Conservation (phyloP, 2,113 vertebrate species). For the Cyrtonyx montezumae region DNA sequence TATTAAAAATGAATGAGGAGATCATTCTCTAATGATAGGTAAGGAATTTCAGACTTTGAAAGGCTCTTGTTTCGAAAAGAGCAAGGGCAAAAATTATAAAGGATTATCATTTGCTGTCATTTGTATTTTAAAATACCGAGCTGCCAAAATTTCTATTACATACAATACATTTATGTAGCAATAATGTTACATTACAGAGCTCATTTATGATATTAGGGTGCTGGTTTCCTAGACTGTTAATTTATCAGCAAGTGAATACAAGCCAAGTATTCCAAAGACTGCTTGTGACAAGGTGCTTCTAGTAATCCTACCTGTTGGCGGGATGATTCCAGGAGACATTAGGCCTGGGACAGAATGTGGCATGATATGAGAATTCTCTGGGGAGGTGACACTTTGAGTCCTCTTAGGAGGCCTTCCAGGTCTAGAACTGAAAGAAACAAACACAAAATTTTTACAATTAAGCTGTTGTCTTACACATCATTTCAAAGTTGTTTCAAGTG, state of each 20-base stretch:
- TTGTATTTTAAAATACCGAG: background rate
- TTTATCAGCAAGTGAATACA: background rate
- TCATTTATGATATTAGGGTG: background rate
- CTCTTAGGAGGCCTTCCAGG: constrained; percentile 98
- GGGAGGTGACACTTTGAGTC: constrained; percentile 96
- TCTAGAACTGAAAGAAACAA: constrained; percentile 92
- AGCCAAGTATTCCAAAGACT: background rate
- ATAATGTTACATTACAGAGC: background rate
- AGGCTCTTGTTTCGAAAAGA: background rate
- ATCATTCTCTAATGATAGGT: too few species aligned
- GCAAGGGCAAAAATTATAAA: background rate
- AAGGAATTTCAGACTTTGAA: too few species aligned
- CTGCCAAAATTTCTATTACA: background rate
- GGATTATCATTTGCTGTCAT: background rate
- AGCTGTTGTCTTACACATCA: constrained; percentile 91
- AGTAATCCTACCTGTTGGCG: constrained; percentile 90
- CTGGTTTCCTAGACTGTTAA: background rate
- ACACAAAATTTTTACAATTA: constrained; percentile 88
- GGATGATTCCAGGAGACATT: constrained; percentile 99
- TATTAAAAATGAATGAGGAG: background rate
- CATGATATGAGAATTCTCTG: constrained; percentile 99
- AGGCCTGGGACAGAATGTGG: constrained; percentile 98
- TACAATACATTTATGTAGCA: background rate
- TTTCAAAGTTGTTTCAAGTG: constrained; percentile 94
- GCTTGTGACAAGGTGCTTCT: background rate